Evolutionary conservation across 2,797 vertebrate genomes (phyloP), one percentile per base, ranked within the genome.

Genomic region (Scolopax bukidnonensis): DNA sequence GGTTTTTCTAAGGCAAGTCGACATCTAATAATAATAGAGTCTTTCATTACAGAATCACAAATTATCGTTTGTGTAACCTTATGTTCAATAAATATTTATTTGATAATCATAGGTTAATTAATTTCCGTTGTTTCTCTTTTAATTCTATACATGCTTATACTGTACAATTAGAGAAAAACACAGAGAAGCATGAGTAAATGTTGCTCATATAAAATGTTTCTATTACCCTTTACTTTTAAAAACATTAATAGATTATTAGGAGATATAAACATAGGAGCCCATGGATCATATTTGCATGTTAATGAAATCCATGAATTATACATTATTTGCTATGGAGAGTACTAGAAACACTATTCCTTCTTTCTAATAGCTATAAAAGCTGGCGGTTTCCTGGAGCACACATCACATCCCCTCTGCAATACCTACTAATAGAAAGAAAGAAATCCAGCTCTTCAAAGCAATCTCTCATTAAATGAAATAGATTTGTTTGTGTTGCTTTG

Each of bases 231-330:
- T 96, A 95, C 94, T 97, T 95, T 96, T 95, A 97, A 98, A 97
- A 96, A 93, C 93, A 92, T 97, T 98, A 98, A 97, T 97, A 98
- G 97, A 97, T 98, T 98, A 97, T 98, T 97, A 98, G 95, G 89
- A 96, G 96, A 96, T 96, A 95, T 84, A 98, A 97, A 97, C 97
- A 97, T 95, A 96, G 96, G 96, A 96, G 96, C 95, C 95, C 96
- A 96, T 97, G 96, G 94, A 96, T 98, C 96, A 96, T 97, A 98
- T 98, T 98, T 98, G 96, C 97, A 97, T 98, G 93, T 94, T 98
- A 98, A 98, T 98, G 95, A 98, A 98, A 96, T 7, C 63, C 92
- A 97, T 98, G 97, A 97, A 98, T 98, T 98, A 98, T 97, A 96
- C 96, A 98, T 97, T 96, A 95, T 98, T 97, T 97, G 90, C 96